phyloP scores from a whole-genome alignment of 2,797 vertebrate species.

The Heteromormyrus szaboi region DNA sequence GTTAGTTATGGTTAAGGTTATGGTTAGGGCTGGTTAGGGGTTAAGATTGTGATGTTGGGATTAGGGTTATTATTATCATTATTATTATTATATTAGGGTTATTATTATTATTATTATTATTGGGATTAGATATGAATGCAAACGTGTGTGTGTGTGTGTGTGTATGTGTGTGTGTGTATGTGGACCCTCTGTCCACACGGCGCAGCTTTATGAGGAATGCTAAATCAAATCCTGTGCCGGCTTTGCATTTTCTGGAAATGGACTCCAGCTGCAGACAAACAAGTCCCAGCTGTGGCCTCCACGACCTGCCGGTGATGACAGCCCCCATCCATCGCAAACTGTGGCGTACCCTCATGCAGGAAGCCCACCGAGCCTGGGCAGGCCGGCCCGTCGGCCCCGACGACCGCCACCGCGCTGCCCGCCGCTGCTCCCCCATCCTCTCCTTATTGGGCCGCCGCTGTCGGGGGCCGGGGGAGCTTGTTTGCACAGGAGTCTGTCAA shows the following conservation, averaged over 20 bases:
- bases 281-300: constrained; percentile 29
- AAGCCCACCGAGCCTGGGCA: constrained; percentile 29
- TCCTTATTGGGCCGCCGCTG: constrained; percentile 30
- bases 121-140: background rate
- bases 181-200: background rate
- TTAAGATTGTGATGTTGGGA: too few species aligned
- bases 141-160: background rate
- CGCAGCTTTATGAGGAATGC: constrained; percentile 40
- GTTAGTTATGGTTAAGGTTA: background rate
- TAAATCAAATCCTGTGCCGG: constrained; percentile 36
- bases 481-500: constrained; percentile 28
- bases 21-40: background rate
- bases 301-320: constrained; percentile 26
- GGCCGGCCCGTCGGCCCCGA: constrained; percentile 16
- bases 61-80: background rate
- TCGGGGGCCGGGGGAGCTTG: constrained; percentile 28
- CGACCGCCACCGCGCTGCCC: constrained; percentile 21
- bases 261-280: constrained; percentile 42
- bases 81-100: background rate
- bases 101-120: too few species aligned
- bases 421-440: constrained; percentile 23
- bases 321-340: constrained; percentile 20
- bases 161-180: background rate
- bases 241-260: constrained; percentile 40
- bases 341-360: constrained; percentile 32